Percentiles rank a stretch among this genome's conserved stretches.
These are phyloP conservation scores for Laothoe populi DNA, from an alignment of 2,888 invertebrate genomes.

Conservation along the genomic window DNA sequence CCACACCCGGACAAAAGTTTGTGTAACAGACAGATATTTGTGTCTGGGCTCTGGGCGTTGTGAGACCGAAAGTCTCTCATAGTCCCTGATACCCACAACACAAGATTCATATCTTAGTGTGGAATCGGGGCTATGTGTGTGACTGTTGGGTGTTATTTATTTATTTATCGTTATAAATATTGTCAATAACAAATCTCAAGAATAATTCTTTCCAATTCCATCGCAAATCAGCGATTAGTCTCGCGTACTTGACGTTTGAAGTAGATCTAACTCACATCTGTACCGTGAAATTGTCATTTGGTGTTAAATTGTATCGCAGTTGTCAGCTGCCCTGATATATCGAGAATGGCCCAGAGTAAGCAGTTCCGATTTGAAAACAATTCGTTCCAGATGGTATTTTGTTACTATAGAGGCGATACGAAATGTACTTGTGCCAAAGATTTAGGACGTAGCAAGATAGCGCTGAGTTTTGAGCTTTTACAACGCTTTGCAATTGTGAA, in stretches of 20 bases:
- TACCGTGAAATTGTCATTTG: conserved; percentile 60
- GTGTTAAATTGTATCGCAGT: conserved; percentile 39
- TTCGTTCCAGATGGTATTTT: conserved; percentile 1
- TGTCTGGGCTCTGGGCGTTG: too few species aligned
- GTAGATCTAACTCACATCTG: conserved; percentile 53
- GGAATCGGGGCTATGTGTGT: too few species aligned
- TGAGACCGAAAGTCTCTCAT: too few species aligned
- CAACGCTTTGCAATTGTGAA: too few species aligned
- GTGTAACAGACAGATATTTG: too few species aligned
- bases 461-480: too few species aligned
- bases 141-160: too few species aligned
- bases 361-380: conserved; percentile 1
- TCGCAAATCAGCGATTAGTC: conserved; percentile 49
- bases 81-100: too few species aligned
- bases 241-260: conserved; percentile 49
- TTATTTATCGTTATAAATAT: background rate
- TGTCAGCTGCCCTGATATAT: conserved; percentile 44
- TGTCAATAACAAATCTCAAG: conserved; percentile 9
- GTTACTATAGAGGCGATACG: background rate
- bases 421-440: too few species aligned
- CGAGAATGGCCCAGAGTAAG: background rate
- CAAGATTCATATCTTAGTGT: too few species aligned
- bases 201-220: conserved; percentile 8
- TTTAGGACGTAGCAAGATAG: background rate
- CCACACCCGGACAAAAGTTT: too few species aligned